phyloP scores from a whole-genome alignment of 2,113 vertebrate species.

The Strix uralensis region DNA sequence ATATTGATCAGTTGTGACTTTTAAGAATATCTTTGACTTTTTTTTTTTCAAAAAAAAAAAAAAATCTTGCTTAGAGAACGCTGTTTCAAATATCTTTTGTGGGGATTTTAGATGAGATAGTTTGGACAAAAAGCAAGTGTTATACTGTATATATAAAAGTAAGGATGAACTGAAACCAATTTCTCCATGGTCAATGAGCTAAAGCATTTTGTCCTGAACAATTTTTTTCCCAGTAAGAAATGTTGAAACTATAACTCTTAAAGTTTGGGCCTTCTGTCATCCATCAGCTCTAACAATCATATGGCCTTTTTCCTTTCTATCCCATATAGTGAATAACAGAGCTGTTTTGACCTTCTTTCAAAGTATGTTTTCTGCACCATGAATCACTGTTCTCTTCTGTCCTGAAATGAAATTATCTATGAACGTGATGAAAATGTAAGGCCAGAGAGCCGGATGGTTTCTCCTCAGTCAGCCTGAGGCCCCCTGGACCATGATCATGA shows the following conservation, averaged over 20 bases:
- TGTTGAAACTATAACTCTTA: neutral
- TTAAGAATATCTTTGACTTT: neutral
- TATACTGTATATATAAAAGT: neutral
- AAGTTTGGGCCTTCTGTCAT: neutral
- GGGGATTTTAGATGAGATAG: neutral
- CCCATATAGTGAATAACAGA: neutral
- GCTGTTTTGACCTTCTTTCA: neutral
- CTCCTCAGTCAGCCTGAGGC: neutral
- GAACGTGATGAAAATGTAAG: neutral
- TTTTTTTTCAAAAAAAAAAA: neutral
- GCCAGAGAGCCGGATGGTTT: neutral
- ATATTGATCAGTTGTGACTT: neutral
- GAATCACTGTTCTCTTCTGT: neutral
- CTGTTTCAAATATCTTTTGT: neutral
- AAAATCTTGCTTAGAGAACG: neutral
- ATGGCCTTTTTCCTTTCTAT: neutral
- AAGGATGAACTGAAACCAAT: neutral
- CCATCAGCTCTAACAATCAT: neutral
- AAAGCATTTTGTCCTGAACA: neutral
- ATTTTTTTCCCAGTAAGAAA: neutral
- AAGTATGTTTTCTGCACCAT: neutral
- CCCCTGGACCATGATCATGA: fast-evolving
- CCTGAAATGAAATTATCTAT: neutral
- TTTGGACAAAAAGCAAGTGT: neutral
- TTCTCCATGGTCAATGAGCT: neutral